Evolutionary conservation across 2,797 vertebrate genomes (phyloP), one percentile per base, ranked within the genome.

Genomic region (Cirrhinus molitorella): DNA sequence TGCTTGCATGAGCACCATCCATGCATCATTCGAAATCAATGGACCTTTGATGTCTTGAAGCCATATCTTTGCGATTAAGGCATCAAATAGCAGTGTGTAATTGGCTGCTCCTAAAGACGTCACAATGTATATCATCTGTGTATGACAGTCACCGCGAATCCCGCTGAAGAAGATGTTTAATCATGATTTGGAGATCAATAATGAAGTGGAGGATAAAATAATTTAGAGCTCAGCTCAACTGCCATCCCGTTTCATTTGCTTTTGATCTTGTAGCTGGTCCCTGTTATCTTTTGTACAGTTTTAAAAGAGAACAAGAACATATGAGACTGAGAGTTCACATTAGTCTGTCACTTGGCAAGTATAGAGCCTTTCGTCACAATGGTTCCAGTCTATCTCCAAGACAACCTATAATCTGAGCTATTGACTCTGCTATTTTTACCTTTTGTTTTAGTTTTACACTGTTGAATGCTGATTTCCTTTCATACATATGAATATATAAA

Each of bases 11-110:
- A 76, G 81, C 61, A 74, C 53, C 43, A 66, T 7, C 34, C 49
- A 83, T 74, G 59, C 65, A 75, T 72, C 25, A 80, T 75, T 74
- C 5, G 9, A 70, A 80, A 66, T 82, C 81, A 85, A 80, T 83
- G n/a, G 55, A 80, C 72, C 45, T 74, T 83, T 85, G 23, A 85
- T 86, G 67, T 80, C 53, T 74, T 25, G 16, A 81, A 28, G 47
- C 53, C 10, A 28, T 65, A 77, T 85, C 81, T 86, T 75, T 79
- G 5, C 81, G 73, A 84, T 65, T 31, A 53, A 79, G 51, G 40
- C 67, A 72, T 84, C 65, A 82, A 47, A 85, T 75, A 66, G 67
- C 81, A 80, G 66, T 49, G 59, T 71, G 78, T 87, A 86, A 89
- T 87, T 84, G 79, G 75, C 47, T 81, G 37, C 19, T 34, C 59